Evolutionary conservation across 1,140 invertebrate genomes (phyloP), one percentile per base, ranked within the genome.

Genomic region (Drosophila pallidifrons): DNA sequence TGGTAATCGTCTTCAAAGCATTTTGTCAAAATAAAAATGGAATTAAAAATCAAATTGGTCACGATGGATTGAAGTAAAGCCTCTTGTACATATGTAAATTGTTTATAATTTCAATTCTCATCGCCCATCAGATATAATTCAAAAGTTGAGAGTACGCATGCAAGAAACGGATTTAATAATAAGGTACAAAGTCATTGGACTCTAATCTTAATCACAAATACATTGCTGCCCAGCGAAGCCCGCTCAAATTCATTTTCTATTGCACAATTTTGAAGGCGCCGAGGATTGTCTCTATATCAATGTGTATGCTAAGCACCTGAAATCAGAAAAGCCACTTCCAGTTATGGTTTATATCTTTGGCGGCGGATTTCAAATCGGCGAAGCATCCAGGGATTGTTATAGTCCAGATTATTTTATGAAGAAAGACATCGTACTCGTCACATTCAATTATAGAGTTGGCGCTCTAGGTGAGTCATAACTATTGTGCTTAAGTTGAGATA

Each of bases 311-410:
- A 91, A 91, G n/a, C 66, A 69, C 2, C 45, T 92, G 0, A 77
- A 77, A 5, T 65, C 79, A 1, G 77, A 89, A 7, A 75, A 77
- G 11, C 87, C 87, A 0, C 41, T 91, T 45, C 94, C 96, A 0
- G 96, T 97, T 0, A 93, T 97, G 78, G 94, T 96, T 0, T 97
- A 93, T 92, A 94, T 97, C 30, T 95, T 96, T 88, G 96, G 96
- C 1, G 96, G 96, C 10, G 94, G 91, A 16, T 96, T 96, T 81
- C 82, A 92, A 20, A 61, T 82, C 28, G 95, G 95, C 2, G 94
- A 93, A 8, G 94, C 65, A n/a, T 41, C 66, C 3, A 73, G 79
- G 4, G 72, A 90, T 46, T 15, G 92, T 0, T 94, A 95, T 61
- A 94, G 95, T 45, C 94, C 95, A 0, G 94, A 95, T 75, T 94